phyloP scores from a whole-genome alignment of 2,113 vertebrate genomes.

The Podarcis muralis region DNA sequence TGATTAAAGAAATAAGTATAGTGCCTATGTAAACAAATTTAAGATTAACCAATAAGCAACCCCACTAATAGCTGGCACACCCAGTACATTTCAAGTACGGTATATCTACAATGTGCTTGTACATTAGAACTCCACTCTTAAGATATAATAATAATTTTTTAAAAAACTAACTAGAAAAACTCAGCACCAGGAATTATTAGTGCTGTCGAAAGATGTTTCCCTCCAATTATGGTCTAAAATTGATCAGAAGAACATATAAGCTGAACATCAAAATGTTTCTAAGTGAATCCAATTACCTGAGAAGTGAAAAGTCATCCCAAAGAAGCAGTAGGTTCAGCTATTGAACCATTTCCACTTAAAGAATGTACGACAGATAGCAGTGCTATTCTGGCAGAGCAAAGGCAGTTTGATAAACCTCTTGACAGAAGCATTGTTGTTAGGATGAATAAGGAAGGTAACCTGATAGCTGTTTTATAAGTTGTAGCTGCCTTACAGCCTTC shows the following conservation, averaged over 20 bases:
- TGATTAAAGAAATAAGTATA: too few relatives aligned
- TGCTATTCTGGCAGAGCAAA: not conserved
- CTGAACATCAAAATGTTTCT: not conserved
- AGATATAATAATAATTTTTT: not conserved
- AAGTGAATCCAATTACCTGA: constrained; percentile 4
- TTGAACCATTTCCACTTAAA: not conserved
- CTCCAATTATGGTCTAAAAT: not conserved
- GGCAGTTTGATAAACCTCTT: not conserved
- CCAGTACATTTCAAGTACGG: not conserved
- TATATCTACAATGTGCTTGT: not conserved
- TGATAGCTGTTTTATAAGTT: constrained; percentile 2
- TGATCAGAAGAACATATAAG: not conserved
- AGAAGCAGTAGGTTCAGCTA: not conserved
- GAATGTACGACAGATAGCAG: not conserved
- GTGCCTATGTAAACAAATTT: too few relatives aligned
- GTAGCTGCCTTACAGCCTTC: not conserved
- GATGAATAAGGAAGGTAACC: not conserved
- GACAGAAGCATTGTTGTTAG: not conserved
- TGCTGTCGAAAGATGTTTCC: not conserved
- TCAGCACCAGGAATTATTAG: not conserved
- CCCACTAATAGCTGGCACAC: not conserved
- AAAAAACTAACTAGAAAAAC: not conserved
- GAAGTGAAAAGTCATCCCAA: not conserved
- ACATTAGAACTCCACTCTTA: not conserved
- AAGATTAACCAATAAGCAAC: not conserved